A percentile compares a stretch with the other conserved stretches of the same genome.
phyloP scores from a whole-genome alignment of 2,113 vertebrate genomes.

The Probosciger aterrimus region DNA sequence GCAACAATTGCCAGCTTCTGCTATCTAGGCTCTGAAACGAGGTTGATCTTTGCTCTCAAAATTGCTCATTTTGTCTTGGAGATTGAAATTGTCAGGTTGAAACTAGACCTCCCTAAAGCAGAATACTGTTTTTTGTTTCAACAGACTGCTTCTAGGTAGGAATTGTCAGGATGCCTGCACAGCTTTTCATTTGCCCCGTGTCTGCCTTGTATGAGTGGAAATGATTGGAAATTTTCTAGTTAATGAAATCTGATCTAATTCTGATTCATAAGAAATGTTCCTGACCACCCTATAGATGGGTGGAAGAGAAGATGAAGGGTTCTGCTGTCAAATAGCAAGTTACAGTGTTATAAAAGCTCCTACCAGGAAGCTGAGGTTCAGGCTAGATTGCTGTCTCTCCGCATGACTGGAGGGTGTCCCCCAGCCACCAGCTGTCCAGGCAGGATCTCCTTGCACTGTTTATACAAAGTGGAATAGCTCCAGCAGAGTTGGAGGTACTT shows the following conservation, averaged over 20 bases:
- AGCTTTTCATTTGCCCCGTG: not conserved
- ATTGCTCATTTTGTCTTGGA: not conserved
- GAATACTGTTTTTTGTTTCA: not conserved
- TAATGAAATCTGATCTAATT: not conserved
- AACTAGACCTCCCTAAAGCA: not conserved
- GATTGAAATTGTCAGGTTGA: not conserved
- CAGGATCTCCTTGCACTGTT: not conserved
- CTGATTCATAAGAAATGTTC: not conserved
- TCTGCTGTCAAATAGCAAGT: not conserved
- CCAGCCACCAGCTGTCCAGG: not conserved
- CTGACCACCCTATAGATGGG: not conserved
- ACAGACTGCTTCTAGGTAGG: not conserved
- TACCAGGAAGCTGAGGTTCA: not conserved
- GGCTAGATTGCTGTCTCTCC: not conserved
- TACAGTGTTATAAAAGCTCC: not conserved
- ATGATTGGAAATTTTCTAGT: not conserved
- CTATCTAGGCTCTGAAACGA: not conserved
- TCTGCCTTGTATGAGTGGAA: not conserved
- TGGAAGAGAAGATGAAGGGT: not conserved
- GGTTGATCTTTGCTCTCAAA: constrained; percentile 4
- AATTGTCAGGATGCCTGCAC: not conserved
- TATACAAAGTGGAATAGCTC: not conserved
- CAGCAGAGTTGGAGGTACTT: not conserved
- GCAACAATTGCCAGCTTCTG: not conserved
- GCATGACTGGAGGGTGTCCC: not conserved